A percentile compares a stretch with the other conserved stretches of the same genome.
phyloP scores from a whole-genome alignment of 2,888 invertebrate genomes.

The Galeopsomyia nigrocyanea region DNA sequence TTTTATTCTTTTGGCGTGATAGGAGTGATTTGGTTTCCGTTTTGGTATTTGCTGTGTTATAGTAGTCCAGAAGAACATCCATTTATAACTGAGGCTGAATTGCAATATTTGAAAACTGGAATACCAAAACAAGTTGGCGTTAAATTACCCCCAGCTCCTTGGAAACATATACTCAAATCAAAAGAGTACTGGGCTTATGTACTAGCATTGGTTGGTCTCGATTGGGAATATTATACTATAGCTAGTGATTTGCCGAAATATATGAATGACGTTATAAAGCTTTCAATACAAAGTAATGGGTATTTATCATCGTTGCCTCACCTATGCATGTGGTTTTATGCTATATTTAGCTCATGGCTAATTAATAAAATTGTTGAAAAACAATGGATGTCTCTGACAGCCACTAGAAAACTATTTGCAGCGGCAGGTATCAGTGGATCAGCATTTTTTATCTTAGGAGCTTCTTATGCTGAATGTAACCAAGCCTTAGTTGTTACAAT shows the following conservation, averaged over 20 bases:
- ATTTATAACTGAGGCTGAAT: conserved; percentile 57
- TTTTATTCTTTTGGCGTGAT: conserved; percentile 83
- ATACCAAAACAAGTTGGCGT: conserved; percentile 50
- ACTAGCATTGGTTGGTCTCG: conserved; percentile 67
- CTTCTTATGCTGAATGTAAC: conserved; percentile 42
- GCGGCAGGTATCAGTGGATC: conserved; percentile 22
- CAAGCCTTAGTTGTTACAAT: conserved; percentile 57
- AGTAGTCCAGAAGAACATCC: conserved; percentile 59
- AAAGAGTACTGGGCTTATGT: conserved; percentile 79
- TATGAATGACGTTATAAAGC: conserved; percentile 59
- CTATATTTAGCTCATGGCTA: conserved; percentile 29
- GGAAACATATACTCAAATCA: conserved; percentile 64
- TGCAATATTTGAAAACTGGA: conserved; percentile 52
- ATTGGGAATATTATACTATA: conserved; percentile 49
- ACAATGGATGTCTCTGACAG: conserved; percentile 13
- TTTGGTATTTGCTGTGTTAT: conserved; percentile 70
- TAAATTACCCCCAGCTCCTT: conserved; percentile 41
- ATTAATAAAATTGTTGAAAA: conserved; percentile 8
- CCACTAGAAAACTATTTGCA: conserved; percentile 27
- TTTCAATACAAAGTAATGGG: conserved; percentile 63
- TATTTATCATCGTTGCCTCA: conserved; percentile 63
- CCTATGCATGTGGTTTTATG: conserved; percentile 52
- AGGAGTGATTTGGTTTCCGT: conserved; percentile 79
- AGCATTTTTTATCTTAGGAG: conserved; percentile 30
- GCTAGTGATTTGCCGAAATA: conserved; percentile 57